phyloP scores from a whole-genome alignment of 2,888 invertebrate species.

The Halictus ligatus region DNA sequence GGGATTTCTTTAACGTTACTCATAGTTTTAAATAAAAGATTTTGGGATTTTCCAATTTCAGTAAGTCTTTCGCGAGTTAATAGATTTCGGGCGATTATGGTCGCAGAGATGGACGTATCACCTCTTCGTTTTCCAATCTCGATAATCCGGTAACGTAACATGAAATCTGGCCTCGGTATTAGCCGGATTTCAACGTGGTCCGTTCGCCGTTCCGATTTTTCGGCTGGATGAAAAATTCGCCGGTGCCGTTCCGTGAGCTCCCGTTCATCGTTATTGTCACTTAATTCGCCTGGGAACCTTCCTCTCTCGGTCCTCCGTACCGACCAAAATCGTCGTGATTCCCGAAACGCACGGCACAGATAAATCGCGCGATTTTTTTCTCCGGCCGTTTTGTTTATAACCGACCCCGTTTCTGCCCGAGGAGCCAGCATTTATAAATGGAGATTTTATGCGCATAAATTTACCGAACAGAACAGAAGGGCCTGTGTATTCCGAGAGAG shows the following conservation, averaged over 20 bases:
- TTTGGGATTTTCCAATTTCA: not conserved
- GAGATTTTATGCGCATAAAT: conserved; percentile 59
- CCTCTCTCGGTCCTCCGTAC: not conserved
- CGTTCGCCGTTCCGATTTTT: not conserved
- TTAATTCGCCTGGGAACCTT: conserved; percentile 30
- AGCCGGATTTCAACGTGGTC: not conserved
- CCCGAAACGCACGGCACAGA: conserved; percentile 16
- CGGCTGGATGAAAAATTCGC: conserved; percentile 34
- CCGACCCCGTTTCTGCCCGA: conserved; percentile 23
- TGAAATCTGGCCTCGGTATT: not conserved
- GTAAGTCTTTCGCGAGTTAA: not conserved
- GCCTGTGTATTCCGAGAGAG: conserved; percentile 35
- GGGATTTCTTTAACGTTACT: not conserved
- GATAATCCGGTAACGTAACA: not conserved
- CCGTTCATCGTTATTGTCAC: conserved; percentile 36
- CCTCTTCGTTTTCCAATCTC: not conserved
- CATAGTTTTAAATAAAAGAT: not conserved
- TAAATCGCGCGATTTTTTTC: conserved; percentile 28
- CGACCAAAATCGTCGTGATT: conserved; percentile 19
- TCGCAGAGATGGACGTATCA: not conserved
- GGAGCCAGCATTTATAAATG: conserved; percentile 38
- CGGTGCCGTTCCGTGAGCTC: conserved; percentile 7
- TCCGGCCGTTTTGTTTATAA: conserved; percentile 46
- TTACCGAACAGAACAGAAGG: conserved; percentile 24
- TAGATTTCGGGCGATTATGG: not conserved